Evolutionary conservation across 2,113 vertebrate genomes (phyloP), one percentile per base, ranked within the genome.

Genomic region (Ranitomeya imitator): DNA sequence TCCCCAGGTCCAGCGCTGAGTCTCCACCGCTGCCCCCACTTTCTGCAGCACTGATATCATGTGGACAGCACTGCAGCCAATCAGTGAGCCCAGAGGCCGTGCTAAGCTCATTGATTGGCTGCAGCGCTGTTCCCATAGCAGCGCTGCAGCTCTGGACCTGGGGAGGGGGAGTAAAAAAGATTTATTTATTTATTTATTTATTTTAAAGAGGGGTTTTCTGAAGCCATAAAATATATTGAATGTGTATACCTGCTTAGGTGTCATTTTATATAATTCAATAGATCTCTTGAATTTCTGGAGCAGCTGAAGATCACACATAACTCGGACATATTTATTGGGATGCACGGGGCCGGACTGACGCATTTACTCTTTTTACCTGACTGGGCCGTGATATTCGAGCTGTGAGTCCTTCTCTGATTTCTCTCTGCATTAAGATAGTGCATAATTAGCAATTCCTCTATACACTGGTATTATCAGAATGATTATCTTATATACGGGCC

Each of bases 281-380:
- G 98, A 91, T 96, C 98, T 76, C 95, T 99, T 83, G 93, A 95
- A 14, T 99, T 99, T 94, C 93, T 96, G 14, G 96, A 97, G 90
- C 98, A 99, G 60, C 31, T 99, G 89, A 94, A 91, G 89, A 97
- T 97, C 91, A 99, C 97, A 1, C 96, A 99, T 92, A 99, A 98
- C 94, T 97, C 98, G 0, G 98, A 99, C 92, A 95, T 99, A 91
- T 99, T 99, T 91, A 98, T 99, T n/a, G 98, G 97, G 79, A 99
- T 99, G 92, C 98, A 99, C 0, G 98, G 98, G 89, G 98, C 98
- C 2, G 98, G 98, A 0, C 97, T 99, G 83, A 99, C 98, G 10
- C 98, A 99, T 90, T 93, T 99, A 88, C 97, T 99, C 78, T 99
- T 99, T 90, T 96, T 99, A 12, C 98, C 98, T 0, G 98, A 99